Evolutionary conservation across 2,888 invertebrate genomes (phyloP), one percentile per base, ranked within the genome.

Genomic region (Megastigmus dorsalis): DNA sequence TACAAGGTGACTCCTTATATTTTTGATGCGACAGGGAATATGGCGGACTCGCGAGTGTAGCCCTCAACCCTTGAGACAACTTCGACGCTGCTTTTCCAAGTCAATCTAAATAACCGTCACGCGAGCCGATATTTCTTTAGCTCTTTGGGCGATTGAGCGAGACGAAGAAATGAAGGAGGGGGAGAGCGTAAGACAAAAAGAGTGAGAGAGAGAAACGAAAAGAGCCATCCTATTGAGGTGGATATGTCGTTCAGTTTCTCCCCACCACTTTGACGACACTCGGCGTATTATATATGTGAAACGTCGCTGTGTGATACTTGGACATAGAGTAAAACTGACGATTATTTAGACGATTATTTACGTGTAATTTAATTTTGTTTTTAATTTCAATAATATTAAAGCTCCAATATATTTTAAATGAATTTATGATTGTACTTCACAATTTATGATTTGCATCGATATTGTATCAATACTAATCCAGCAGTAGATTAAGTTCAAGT

Each of bases 71-170:
- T 52, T 50, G 20, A 60, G 60, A 60, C n/a, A 52, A 50, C 30
- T 41, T 3, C 18, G 18, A 15, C 3, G 57, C 36, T 50, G 59
- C 70, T 54, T 60, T 70, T 62, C 62, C 54, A 62, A 70, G 62
- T 62, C 43, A 70, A 43, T 60, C 70, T 52, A 62, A 62, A 70
- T 60, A 70, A 54, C 23, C 54, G 43, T 70, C 62, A 54, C 54
- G 43, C 30, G 33, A 60, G 52, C 36, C 30, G 62, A 60, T 70
- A 70, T 62, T 70, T 70, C 54, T 52, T 69, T 59, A 60, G 41
- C 52, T 50, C 36, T 41, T 43, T 9, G 45, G 41, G 6, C 23
- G 45, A 23, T 1, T n/a, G 33, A 7, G 9, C n/a, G 9, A 45
- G 15, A 28, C 23, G 10, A 26, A 10, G 28, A 36, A 20, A 13